Evolutionary conservation across 2,888 invertebrate species (phyloP).

Genomic region (Flexamia atlantica): DNA sequence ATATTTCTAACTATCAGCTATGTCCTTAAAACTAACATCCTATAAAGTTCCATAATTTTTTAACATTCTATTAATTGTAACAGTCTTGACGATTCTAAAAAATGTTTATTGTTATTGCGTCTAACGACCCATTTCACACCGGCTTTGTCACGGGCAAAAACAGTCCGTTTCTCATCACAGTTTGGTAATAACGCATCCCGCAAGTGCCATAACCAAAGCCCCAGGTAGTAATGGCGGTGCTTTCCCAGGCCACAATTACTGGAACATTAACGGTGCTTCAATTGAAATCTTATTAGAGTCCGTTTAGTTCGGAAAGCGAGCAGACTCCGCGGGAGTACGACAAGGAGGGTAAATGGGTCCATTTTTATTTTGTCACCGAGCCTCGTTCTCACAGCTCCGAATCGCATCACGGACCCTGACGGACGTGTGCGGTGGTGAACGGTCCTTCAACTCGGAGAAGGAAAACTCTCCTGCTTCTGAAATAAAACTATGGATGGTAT

Average conservation of each 20-base stretch:
- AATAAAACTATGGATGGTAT: too few species aligned
- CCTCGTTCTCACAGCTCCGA: slow-evolving; percentile 8
- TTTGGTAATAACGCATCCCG: slow-evolving; percentile 23
- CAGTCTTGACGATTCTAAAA: too few species aligned
- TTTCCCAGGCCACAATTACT: slow-evolving; percentile 30
- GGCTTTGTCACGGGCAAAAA: slow-evolving; percentile 32
- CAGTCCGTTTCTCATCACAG: slow-evolving; percentile 30
- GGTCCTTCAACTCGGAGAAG: slow-evolving; percentile 13
- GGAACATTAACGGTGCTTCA: slow-evolving; percentile 29
- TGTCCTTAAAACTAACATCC: too few species aligned
- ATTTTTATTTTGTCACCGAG: slow-evolving; percentile 6
- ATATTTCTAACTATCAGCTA: too few species aligned
- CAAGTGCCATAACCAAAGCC: slow-evolving; percentile 36
- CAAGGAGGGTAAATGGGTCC: slow-evolving; percentile 7
- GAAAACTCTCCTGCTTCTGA: neutral
- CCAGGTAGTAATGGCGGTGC: slow-evolving; percentile 34
- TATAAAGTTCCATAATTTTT: too few species aligned
- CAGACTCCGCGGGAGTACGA: slow-evolving; percentile 3
- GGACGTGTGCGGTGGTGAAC: too few species aligned
- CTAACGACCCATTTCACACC: neutral
- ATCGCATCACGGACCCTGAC: too few species aligned
- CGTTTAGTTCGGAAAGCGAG: slow-evolving; percentile 33
- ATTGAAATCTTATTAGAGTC: slow-evolving; percentile 37
- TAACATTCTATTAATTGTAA: too few species aligned
- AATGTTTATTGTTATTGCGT: too few species aligned